Base-by-base conservation (phyloP, 2,888 invertebrate species). In the Melinaea menophilus region DNA sequence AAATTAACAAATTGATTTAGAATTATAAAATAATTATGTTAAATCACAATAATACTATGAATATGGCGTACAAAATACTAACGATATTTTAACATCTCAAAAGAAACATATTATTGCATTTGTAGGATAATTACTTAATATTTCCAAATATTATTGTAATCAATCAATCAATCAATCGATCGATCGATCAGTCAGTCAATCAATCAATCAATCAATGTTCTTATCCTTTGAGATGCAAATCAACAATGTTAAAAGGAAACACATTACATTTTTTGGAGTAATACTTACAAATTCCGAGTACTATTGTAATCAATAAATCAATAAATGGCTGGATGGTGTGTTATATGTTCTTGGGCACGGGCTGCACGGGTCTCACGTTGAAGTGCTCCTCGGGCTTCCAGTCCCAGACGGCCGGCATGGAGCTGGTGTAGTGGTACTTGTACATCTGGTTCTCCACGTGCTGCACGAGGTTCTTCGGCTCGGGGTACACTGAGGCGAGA, bases 401-500 rank as follows among this genome's bases (percentile, higher is more conserved):
- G 9, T 83, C 80, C 94, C 94, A 95, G 5, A 92, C 92, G 5
- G 91, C 89, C 0, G 96, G 96, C 91, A 96, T 92, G 61, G 96
- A 93, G 70, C 93, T 92, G 80, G 95, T 94, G 80, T 97, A 97
- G 79, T 95, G 92, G 75, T 92, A 94, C 80, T 94, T 94, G 85
- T 96, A 97, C 88, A 95, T 92, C 80, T 95, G 95, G 62, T 93
- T 92, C 74, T 93, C 90, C 46, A 97, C 92, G 84, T 95, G 95
- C 69, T 92, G 88, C 61, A 92, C 86, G 76, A 96, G 93, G 77
- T 97, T 94, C 72, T 93, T 93, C 51, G 97, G 97, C 82, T 96
- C 95, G 0, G 97, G 97, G 81, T 97, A 97, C 3, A 95, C 94
- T 3, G 96, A 96, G 3, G 97, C 97, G 71, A 95, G 91, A 84